Base-by-base conservation (phyloP, 2,113 vertebrate genomes). In the Alligator sinensis region DNA sequence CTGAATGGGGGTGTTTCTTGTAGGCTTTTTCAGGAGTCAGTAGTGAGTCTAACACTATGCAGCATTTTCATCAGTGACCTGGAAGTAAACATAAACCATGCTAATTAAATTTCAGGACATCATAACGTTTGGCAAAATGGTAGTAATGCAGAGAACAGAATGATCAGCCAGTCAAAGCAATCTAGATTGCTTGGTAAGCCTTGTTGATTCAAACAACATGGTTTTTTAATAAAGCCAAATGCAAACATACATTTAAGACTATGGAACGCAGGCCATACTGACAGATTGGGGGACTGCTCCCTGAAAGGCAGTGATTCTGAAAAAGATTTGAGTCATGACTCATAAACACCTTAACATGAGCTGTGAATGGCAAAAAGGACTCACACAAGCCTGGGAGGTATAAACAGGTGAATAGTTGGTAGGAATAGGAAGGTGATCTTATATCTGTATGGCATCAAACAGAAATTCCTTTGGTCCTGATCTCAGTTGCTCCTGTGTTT, bases 371-470 rank as follows among this genome's bases (percentile, higher is more conserved):
- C 80, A 93, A 88, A 66, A 77, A 77, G n/a, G 80, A 61, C 22
- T 72, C 77, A 34, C 82, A 58, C 38, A 93, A 34, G 60, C 34
- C 91, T 87, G 77, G 81, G 78, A 92, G 70, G 91, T 80, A 80
- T 0, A 81, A 3, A 61, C 4, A 84, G 34, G 1, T 82, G 66
- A 70, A 77, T 88, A 82, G 83, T 25, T 25, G 91, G 22, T 5
- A 54, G 87, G n/a, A 17, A 28, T 77, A 55, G 62, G 86, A 90
- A 84, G 4, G 2, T 14, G 30, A 27, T 47, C 17, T 28, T 70
- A 61, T 86, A 86, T 9, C 47, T 9, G 47, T 47, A 47, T 47
- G 47, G 7, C 7, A 9, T 85, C 75, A 87, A 1, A 87, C 10
- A 63, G 11, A 5, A 81, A 88, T 54, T 87, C 2, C 4, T 72